Base-by-base conservation (phyloP, 2,888 invertebrate genomes). In the Flexamia atlantica region DNA sequence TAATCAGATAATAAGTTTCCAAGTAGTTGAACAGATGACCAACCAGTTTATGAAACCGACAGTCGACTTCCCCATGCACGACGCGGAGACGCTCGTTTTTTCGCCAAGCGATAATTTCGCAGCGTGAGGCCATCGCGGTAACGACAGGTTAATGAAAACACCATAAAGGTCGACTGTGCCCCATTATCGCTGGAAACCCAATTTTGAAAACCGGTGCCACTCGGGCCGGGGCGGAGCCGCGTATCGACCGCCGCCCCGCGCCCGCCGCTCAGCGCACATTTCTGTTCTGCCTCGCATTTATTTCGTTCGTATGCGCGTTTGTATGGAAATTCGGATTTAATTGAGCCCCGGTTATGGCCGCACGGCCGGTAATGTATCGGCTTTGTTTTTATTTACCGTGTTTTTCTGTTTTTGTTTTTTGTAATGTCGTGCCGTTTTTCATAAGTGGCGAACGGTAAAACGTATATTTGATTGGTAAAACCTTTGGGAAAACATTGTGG, bases 121-220 rank as follows among this genome's bases (percentile, higher is more conserved):
- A 53, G n/a, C 53, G 23, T 53, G 53, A 2, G 23, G 2, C 53
- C 23, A 23, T 23, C 53, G 23, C 53, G 53, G 53, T 7, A 23
- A 53, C 53, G 53, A 53, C 53, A n/a, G 23, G 23, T 53, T 23
- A 53, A 53, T 53, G 20, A 53, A 53, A 28, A 14, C 30, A 17
- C 64, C 64, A 64, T 64, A 64, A 28, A 64, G 25, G 30, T 64
- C 10, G 64, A 57, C 9, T 5, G 57, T 25, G n/a, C 57, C 20
- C 57, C 57, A 57, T 57, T 57, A 57, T 20, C 57, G 50, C 36
- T 57, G 20, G 57, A 57, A 57, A 57, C 57, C 57, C 23, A 57
- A 57, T 57, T 57, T 57, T 57, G 57, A 57, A 57, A 57, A 57
- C 64, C 64, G 64, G 64, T 28, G 64, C 64, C 64, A 25, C 14